Conservation (phyloP, 1,140 invertebrate species). For the Coptotermes formosanus region DNA sequence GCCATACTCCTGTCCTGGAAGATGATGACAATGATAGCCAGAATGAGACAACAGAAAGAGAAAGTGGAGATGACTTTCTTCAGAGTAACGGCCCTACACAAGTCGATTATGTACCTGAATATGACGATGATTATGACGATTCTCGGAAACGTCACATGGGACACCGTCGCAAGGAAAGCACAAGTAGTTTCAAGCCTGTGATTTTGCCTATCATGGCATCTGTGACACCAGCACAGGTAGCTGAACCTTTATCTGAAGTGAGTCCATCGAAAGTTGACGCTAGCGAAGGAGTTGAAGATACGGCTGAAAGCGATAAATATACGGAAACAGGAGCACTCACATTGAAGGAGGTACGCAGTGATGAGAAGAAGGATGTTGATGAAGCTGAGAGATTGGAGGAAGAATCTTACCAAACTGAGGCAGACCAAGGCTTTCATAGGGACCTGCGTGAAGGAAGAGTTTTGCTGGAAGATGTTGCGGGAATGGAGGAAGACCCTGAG, state of each 20-base stretch:
- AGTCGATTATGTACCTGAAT: slow-evolving; percentile 53
- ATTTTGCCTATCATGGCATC: slow-evolving; percentile 24
- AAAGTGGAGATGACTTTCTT: not conserved
- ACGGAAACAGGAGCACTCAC: slow-evolving; percentile 43
- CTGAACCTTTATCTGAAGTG: slow-evolving; percentile 38
- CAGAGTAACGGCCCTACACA: slow-evolving; percentile 58
- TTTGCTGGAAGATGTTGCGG: slow-evolving; percentile 37
- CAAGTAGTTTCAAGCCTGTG: slow-evolving; percentile 45
- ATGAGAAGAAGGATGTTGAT: slow-evolving; percentile 49
- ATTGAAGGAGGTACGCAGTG: slow-evolving; percentile 48
- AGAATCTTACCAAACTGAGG: slow-evolving; percentile 46
- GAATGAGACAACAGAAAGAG: not conserved
- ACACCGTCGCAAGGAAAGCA: slow-evolving; percentile 57
- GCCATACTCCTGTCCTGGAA: slow-evolving; percentile 41
- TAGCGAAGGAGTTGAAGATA: slow-evolving; percentile 11
- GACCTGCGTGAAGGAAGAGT: slow-evolving; percentile 43
- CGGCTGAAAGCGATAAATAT: slow-evolving; percentile 46
- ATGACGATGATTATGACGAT: slow-evolving; percentile 47
- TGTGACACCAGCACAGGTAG: slow-evolving; percentile 3
- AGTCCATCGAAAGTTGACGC: not conserved
- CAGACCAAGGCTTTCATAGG: slow-evolving; percentile 46
- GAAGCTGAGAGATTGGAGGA: slow-evolving; percentile 45
- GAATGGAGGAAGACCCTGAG: slow-evolving; percentile 42
- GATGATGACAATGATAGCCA: slow-evolving; percentile 40
- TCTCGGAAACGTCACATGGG: slow-evolving; percentile 44